Evolutionary conservation across 2,888 invertebrate species (phyloP), one percentile per base, ranked within the genome.

Genomic region (Clepsis dumicolana): DNA sequence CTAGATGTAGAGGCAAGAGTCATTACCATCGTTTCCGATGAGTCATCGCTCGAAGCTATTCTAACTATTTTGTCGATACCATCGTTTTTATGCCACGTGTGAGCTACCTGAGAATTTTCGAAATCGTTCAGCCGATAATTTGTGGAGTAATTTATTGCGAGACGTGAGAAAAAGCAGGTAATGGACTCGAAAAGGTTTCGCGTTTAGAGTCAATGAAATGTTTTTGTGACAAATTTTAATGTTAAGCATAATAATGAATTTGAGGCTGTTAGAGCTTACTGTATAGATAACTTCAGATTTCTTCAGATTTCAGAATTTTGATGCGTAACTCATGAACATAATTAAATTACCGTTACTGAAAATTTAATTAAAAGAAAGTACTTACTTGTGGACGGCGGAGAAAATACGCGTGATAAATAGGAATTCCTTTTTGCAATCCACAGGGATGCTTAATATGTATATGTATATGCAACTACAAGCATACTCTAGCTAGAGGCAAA

Each of bases 41-140:
- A 69, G 57, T 63, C 65, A 70, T 56, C 71, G 71, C 71, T 72
- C 72, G 72, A 73, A 80, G 80, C 74, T 83, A 87, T 88, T 85
- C 76, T 75, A 78, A 77, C 59, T 73, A 78, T 77, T 72, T 72
- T 72, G 71, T 71, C 77, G 80, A 84, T 84, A 74, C 61, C 74
- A 77, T 84, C 80, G 53, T 74, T 74, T 72, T 79, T 79, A 71
- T 73, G 71, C 64, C 52, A 72, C 68, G 70, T 72, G 69, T 57
- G 71, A 70, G 80, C 85, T 89, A 88, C 89, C 87, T 87, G 86
- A 80, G 68, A 74, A 72, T 77, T 77, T 76, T 65, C 72, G 73
- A 76, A 74, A 73, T 76, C 72, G 73, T 73, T 71, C 72, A 72
- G 75, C 76, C 83, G 77, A 84, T 81, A 81, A 82, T 83, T 83